Percentiles rank a stretch among this genome's conserved stretches.
These are phyloP conservation scores for Heliothis peltigera DNA, from an alignment of 2,888 invertebrate genomes.

Conservation along the genomic window DNA sequence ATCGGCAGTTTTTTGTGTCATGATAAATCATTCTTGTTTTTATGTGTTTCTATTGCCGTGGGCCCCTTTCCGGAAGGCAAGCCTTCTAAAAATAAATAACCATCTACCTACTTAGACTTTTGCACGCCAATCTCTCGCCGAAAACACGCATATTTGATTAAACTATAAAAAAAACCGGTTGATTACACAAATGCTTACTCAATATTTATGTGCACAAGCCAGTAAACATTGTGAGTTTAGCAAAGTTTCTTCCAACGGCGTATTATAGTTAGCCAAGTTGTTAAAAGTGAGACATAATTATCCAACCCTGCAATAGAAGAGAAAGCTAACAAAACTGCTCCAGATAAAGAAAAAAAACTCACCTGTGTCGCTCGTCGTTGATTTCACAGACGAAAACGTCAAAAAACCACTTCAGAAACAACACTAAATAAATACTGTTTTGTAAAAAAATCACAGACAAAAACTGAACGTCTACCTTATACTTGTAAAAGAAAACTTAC, in stretches of 20 bases:
- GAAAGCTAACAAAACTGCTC: constrained; percentile 60
- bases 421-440: constrained; percentile 60
- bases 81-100: constrained; percentile 31
- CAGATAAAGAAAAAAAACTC: constrained; percentile 68
- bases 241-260: constrained; percentile 22
- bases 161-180: constrained; percentile 46
- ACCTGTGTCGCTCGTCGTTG: constrained; percentile 74
- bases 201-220: constrained; percentile 30
- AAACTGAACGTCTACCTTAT: constrained; percentile 59
- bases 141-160: constrained; percentile 42
- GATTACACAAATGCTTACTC: constrained; percentile 39
- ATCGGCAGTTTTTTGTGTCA: constrained; percentile 42
- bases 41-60: constrained; percentile 10
- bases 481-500: constrained; percentile 78
- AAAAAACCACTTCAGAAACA: constrained; percentile 65
- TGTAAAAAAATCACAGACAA: constrained; percentile 73
- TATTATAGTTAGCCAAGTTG: constrained; percentile 7
- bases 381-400: constrained; percentile 74
- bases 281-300: constrained; percentile 59
- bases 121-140: constrained; percentile 25
- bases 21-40: constrained; percentile 36
- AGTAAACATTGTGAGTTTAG: constrained; percentile 22
- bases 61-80: constrained; percentile 45
- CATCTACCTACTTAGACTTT: constrained; percentile 18
- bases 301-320: constrained; percentile 69